These are phyloP conservation scores for Epizoanthus ramosus DNA, from an alignment of 92 coral and sea anemone genomes.

Conservation along the genomic window DNA sequence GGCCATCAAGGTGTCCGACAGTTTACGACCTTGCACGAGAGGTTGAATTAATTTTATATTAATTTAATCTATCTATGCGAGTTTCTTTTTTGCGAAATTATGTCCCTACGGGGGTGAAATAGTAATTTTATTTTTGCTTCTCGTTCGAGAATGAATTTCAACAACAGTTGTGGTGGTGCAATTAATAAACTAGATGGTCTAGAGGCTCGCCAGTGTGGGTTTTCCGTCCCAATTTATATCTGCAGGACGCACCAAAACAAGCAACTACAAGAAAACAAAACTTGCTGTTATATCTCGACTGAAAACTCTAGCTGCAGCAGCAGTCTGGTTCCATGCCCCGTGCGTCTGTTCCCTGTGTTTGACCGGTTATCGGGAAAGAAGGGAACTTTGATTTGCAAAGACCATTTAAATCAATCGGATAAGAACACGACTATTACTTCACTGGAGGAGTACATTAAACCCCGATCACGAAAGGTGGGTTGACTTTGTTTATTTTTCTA, in stretches of 20 bases:
- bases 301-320: background rate
- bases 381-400: background rate
- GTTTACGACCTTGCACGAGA: no score
- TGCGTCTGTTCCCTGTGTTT: background rate
- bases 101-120: no score
- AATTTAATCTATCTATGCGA: no score
- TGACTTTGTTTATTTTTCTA: no score
- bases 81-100: no score
- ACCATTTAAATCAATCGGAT: background rate
- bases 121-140: no score
- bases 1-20: no score
- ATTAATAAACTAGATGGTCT: background rate
- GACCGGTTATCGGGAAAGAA: background rate
- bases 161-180: background rate
- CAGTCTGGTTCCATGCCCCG: background rate
- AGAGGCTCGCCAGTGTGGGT: background rate
- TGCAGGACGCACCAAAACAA: background rate
- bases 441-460: background rate
- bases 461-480: background rate
- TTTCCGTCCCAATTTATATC: background rate
- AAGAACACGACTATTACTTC: background rate
- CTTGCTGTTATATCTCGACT: background rate
- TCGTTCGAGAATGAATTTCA: no score
- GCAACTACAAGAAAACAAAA: background rate
- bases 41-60: no score